Evolutionary conservation across 1,140 invertebrate species (phyloP).

Genomic region (Caenorhabditis elegans): WBcel235 BX284605.5:8196001-8196500

Average conservation of each 20-base stretch:
- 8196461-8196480: neutral
- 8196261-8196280: neutral
- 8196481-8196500: neutral
- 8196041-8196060: neutral
- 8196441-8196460: neutral
- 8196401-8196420: too few species aligned
- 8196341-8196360: neutral
- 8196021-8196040: slow-evolving; percentile 1
- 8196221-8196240: neutral
- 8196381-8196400: neutral
- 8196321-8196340: neutral
- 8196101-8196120: neutral
- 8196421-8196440: too few species aligned
- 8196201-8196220: neutral
- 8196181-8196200: neutral
- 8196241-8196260: neutral
- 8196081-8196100: neutral
- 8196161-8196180: slow-evolving; percentile 31
- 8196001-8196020: neutral
- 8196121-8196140: neutral
- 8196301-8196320: neutral
- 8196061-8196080: neutral
- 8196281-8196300: slow-evolving; percentile 22
- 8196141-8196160: neutral
- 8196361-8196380: slow-evolving; percentile 13